These are phyloP conservation scores for Epistrophe eligans DNA, from an alignment of 2,888 invertebrate genomes.

Conservation along the genomic window DNA sequence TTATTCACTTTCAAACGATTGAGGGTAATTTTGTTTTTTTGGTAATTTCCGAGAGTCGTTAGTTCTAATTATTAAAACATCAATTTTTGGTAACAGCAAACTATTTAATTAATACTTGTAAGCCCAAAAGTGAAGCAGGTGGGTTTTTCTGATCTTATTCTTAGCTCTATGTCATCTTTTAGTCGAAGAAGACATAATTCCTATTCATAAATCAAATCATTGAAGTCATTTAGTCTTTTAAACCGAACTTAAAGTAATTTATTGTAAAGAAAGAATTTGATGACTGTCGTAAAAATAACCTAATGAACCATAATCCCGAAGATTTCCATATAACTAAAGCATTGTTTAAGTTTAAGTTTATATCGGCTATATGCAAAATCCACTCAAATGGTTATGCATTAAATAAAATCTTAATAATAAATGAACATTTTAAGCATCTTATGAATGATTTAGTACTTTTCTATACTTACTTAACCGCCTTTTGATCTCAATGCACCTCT, in stretches of 20 bases:
- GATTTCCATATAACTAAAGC: background rate
- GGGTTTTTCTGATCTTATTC: no score
- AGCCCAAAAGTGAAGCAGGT: no score
- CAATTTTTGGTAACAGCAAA: no score
- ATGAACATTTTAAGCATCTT: background rate
- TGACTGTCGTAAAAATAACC: background rate
- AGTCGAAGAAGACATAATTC: background rate
- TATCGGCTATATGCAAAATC: background rate
- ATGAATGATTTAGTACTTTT: conserved; percentile 55
- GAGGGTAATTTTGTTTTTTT: no score
- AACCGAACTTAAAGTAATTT: background rate
- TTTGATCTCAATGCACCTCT: conserved; percentile 41
- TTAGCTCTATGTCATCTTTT: background rate
- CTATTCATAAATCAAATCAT: conserved; percentile 17
- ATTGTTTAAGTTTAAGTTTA: background rate
- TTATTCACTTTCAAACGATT: no score
- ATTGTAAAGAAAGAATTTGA: background rate
- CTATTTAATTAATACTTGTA: no score
- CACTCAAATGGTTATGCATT: conserved; percentile 13
- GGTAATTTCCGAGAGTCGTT: no score
- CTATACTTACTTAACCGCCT: conserved; percentile 40
- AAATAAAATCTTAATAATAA: conserved; percentile 28
- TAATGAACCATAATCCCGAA: conserved; percentile 14
- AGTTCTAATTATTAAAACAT: no score
- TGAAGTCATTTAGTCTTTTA: background rate